Percentiles rank a stretch among this genome's conserved stretches.
Evolutionary conservation across 2,888 invertebrate genomes (phyloP).

Genomic region (Lasius fuliginosus): DNA sequence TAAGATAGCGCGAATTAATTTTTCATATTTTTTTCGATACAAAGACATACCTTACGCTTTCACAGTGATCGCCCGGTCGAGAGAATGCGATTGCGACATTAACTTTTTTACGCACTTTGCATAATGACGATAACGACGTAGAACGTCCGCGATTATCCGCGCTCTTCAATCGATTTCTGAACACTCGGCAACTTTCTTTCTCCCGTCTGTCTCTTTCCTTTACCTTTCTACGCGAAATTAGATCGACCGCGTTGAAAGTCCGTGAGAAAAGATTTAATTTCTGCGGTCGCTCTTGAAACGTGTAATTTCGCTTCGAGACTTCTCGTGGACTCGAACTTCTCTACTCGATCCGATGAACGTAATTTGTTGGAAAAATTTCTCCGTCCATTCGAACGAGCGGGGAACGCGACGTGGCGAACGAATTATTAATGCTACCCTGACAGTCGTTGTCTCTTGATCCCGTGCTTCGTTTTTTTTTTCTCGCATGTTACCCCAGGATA

Average conservation of each 20-base stretch:
- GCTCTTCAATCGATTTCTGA: conserved; percentile 27
- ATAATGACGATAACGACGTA: conserved; percentile 18
- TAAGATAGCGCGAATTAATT: not conserved
- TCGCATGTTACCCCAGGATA: not conserved
- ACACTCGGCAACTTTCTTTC: conserved; percentile 35
- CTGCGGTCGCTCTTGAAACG: conserved; percentile 33
- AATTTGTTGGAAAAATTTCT: conserved; percentile 43
- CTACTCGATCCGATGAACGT: not conserved
- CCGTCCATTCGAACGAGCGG: conserved; percentile 21
- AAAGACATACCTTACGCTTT: not conserved
- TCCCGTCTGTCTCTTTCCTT: not conserved
- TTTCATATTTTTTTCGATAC: conserved; percentile 16
- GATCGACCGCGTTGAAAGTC: conserved; percentile 48
- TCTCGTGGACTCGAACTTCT: conserved; percentile 34
- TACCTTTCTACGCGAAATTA: conserved; percentile 37
- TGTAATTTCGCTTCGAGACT: conserved; percentile 37
- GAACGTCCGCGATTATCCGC: not conserved
- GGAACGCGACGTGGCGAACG: conserved; percentile 5
- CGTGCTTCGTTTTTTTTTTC: conserved; percentile 7
- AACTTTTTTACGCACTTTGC: not conserved
- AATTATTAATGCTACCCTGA: conserved; percentile 37
- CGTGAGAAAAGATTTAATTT: conserved; percentile 52
- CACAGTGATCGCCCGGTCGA: not conserved
- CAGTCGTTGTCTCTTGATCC: conserved; percentile 41
- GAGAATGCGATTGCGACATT: not conserved